A percentile compares a stretch with the other conserved stretches of the same genome.
Evolutionary conservation across 1,140 invertebrate genomes (phyloP).

Genomic region (Drosophila fuyamai): DNA sequence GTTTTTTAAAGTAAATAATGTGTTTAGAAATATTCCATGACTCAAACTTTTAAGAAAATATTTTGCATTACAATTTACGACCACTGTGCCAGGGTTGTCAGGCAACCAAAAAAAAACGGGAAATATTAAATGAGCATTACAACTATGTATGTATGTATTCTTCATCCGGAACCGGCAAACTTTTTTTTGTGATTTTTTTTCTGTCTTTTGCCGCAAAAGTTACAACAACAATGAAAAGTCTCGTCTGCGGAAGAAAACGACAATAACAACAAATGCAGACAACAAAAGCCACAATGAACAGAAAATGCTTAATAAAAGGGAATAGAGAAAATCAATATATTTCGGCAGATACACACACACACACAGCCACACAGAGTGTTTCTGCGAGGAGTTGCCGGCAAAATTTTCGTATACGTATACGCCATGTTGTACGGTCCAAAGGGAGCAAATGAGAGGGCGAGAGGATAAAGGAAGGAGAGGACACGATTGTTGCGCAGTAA

Average conservation of each 20-base stretch:
- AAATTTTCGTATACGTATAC: slow-evolving; percentile 54
- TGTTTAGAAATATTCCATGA: too few relatives aligned
- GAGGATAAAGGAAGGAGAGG: neutral
- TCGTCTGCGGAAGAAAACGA: slow-evolving; percentile 11
- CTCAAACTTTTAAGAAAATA: too few relatives aligned
- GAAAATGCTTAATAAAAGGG: slow-evolving; percentile 59
- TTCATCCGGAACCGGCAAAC: slow-evolving; percentile 33
- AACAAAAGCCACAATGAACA: slow-evolving; percentile 51
- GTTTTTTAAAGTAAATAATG: too few relatives aligned
- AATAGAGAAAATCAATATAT: slow-evolving; percentile 74
- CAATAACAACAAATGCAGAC: slow-evolving; percentile 39
- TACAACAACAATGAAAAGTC: slow-evolving; percentile 26
- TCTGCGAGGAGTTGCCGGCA: slow-evolving; percentile 48
- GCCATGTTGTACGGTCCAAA: slow-evolving; percentile 37
- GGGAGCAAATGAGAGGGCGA: slow-evolving; percentile 1
- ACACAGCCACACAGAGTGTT: slow-evolving; percentile 24
- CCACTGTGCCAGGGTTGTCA: slow-evolving; percentile 23
- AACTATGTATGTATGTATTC: slow-evolving; percentile 40
- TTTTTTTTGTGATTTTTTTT: slow-evolving; percentile 13
- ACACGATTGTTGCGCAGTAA: slow-evolving; percentile 47
- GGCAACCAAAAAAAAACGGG: slow-evolving; percentile 17
- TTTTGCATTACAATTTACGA: too few relatives aligned
- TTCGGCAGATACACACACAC: slow-evolving; percentile 73
- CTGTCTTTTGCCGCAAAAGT: slow-evolving; percentile 3
- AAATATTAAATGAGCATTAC: slow-evolving; percentile 48